phyloP scores from a whole-genome alignment of 2,113 vertebrate species.

The Seriola rivoliana region DNA sequence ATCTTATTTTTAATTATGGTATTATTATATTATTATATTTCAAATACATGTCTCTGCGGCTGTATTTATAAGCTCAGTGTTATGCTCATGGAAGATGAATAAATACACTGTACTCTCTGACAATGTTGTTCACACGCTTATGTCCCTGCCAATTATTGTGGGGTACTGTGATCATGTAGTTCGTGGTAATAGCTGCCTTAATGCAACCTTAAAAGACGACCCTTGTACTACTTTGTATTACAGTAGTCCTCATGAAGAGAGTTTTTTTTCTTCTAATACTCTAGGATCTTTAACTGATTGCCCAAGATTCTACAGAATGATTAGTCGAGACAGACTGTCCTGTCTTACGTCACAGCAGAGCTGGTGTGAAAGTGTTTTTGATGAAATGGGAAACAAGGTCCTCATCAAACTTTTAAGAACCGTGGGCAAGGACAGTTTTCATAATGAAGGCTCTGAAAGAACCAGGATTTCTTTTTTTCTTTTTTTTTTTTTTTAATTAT shows the following conservation, averaged over 20 bases:
- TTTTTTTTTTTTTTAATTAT: slow-evolving; percentile 19
- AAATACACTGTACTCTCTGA: too few relatives aligned
- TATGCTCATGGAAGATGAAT: too few relatives aligned
- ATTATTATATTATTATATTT: neutral
- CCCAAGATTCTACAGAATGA: neutral
- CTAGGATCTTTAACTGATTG: accelerated
- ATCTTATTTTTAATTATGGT: neutral
- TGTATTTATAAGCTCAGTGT: too few relatives aligned
- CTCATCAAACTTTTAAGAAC: neutral
- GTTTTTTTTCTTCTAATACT: neutral
- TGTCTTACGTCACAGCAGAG: neutral
- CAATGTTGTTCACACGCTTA: too few relatives aligned
- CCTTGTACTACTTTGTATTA: too few relatives aligned
- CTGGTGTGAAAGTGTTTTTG: neutral
- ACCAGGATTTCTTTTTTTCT: neutral
- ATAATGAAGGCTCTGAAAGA: neutral
- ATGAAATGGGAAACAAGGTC: neutral
- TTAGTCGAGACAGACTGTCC: neutral
- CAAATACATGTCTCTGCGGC: too few relatives aligned
- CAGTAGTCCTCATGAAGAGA: too few relatives aligned
- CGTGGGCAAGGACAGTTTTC: neutral
- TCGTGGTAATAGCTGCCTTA: too few relatives aligned
- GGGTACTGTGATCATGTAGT: too few relatives aligned
- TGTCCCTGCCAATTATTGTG: too few relatives aligned
- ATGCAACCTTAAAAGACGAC: too few relatives aligned